A percentile compares a stretch with the other conserved stretches of the same genome.
These are phyloP conservation scores for Leptinotarsa tumamoca DNA, from an alignment of 2,888 invertebrate species.

Conservation along the genomic window DNA sequence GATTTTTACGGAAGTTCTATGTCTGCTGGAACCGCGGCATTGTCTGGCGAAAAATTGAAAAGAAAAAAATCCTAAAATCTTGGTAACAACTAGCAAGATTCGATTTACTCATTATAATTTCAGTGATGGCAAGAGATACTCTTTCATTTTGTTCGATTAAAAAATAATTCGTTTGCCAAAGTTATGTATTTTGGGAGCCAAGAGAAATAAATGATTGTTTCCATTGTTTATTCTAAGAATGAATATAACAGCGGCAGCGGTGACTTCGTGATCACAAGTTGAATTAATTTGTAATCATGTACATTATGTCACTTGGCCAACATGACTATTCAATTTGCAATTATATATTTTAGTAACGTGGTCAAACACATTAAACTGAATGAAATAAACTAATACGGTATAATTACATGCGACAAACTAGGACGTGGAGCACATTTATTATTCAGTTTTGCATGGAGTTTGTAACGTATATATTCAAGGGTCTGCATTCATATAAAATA, in stretches of 20 bases:
- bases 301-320: slow-evolving; percentile 12
- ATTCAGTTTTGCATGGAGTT: slow-evolving; percentile 17
- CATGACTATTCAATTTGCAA: slow-evolving; percentile 15
- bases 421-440: slow-evolving; percentile 4
- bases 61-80: too few species aligned
- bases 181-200: too few species aligned
- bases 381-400: slow-evolving; percentile 17
- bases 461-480: slow-evolving; percentile 4
- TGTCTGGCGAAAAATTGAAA: too few species aligned
- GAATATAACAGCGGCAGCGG: neutral
- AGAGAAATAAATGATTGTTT: too few species aligned
- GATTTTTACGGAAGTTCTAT: too few species aligned
- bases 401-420: slow-evolving; percentile 19
- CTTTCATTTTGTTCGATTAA: too few species aligned
- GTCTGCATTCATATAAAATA: slow-evolving; percentile 2
- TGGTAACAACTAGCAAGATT: too few species aligned
- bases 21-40: too few species aligned
- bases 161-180: too few species aligned
- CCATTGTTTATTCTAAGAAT: neutral
- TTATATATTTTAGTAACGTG: slow-evolving; percentile 14
- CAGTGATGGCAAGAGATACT: too few species aligned
- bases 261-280: neutral
- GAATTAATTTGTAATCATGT: neutral
- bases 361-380: slow-evolving; percentile 10
- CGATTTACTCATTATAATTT: too few species aligned